Percentiles rank a stretch among this genome's conserved stretches.
These are phyloP conservation scores for Lasioglossum leucozonium DNA, from an alignment of 2,888 invertebrate genomes.

Conservation along the genomic window DNA sequence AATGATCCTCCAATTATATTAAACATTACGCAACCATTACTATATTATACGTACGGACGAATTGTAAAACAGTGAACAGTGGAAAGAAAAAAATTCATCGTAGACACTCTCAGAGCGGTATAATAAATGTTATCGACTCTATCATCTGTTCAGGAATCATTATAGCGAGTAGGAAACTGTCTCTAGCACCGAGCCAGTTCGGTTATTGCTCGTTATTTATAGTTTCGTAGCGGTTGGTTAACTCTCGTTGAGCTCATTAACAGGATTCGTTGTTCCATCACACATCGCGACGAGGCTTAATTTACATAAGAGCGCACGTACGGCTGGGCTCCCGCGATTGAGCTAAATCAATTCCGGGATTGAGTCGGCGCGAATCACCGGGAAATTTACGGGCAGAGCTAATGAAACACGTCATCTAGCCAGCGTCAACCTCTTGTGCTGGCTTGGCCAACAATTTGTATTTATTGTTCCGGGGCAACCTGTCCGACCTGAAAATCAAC, in stretches of 20 bases:
- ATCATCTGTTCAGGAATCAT: neutral
- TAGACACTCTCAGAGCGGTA: neutral
- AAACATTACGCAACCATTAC: conserved; percentile 2
- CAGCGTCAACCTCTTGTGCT: conserved; percentile 6
- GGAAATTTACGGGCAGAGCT: conserved; percentile 24
- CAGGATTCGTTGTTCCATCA: conserved; percentile 6
- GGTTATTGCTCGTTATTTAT: conserved; percentile 16
- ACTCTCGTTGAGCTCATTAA: conserved; percentile 35
- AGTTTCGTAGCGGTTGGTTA: conserved; percentile 8
- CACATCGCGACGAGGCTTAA: conserved; percentile 4
- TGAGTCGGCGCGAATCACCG: conserved; percentile 31
- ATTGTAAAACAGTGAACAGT: neutral
- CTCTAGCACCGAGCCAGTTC: neutral
- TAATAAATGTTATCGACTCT: neutral
- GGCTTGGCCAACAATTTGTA: conserved; percentile 3
- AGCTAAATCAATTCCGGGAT: conserved; percentile 36
- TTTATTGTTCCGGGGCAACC: conserved; percentile 15
- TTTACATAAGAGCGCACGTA: conserved; percentile 28
- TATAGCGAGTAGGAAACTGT: neutral
- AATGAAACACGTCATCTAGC: conserved; percentile 30
- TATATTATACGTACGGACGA: neutral
- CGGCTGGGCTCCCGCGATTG: conserved; percentile 33
- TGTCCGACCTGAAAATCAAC: neutral
- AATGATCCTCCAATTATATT: neutral
- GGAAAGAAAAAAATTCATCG: neutral